Base-by-base conservation (phyloP, 2,888 invertebrate species). In the Nudaria mundana region DNA sequence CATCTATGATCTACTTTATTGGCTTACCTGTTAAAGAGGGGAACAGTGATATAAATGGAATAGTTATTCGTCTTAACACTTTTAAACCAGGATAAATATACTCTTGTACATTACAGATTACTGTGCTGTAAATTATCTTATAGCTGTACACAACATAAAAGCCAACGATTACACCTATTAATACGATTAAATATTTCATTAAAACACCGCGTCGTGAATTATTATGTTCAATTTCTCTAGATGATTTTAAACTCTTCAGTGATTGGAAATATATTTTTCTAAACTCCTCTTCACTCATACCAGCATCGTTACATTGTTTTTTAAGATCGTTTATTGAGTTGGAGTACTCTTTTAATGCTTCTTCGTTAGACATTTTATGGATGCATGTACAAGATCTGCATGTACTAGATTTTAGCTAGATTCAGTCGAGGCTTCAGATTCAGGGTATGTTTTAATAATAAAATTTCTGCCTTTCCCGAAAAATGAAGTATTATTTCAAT, bases 21-120 rank as follows among this genome's bases (percentile, higher is more conserved):
- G 7, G 8, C 66, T 75, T 81, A 94, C 95, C 93, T 63, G 93
- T 93, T 44, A 94, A 66, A n/a, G 91, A 86, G 35, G 95, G 95
- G 81, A 94, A 95, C 37, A 90, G 78, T 45, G 91, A 90, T 52
- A 96, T 91, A 20, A 96, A 70, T n/a, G 96, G 96, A 60, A 96
- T 91, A 32, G 94, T 92, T 52, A 94, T 64, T 58, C 92, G 91
- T 40, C 96, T 90, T 66, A 96, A 84, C 16, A 93, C 71, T 61
- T 93, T 92, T 78, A 96, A 90, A 7, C 93, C 93, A 6, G 96
- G 96, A 84, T 96, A 95, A 56, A 96, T 94, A 59, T 92, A 92
- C 42, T 94, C 93, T 76, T 96, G 95, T 14, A 95, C 86, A 77
- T 94, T 93, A 71, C 94, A 91, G 53, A 94, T 80, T 51, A 94